These are phyloP conservation scores for Dipodomys ordii DNA, from an alignment of 2,113 vertebrate genomes.

Conservation along the genomic window DNA sequence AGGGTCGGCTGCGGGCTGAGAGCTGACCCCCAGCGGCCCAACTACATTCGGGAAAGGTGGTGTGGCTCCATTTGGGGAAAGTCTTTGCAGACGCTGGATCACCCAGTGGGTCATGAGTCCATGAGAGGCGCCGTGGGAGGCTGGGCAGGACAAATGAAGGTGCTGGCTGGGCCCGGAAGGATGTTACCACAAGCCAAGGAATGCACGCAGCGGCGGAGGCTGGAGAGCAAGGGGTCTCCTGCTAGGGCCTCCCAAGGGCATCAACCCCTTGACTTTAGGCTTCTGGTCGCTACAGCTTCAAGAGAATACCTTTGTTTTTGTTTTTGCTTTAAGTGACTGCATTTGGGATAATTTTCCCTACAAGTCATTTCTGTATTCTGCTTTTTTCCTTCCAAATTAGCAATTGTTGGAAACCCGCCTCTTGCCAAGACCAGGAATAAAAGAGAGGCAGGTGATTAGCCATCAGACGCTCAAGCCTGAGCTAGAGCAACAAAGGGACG, in stretches of 20 bases:
- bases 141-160: neutral
- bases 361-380: rapidly evolving
- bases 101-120: neutral
- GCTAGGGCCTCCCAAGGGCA: neutral
- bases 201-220: neutral
- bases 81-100: neutral
- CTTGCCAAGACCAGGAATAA: neutral
- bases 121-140: neutral
- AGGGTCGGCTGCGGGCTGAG: no score
- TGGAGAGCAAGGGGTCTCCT: neutral
- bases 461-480: neutral
- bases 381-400: neutral
- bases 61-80: neutral
- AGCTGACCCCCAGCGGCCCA: rapidly evolving
- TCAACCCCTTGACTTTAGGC: no score
- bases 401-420: neutral
- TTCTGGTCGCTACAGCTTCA: no score
- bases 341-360: no score
- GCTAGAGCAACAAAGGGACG: neutral
- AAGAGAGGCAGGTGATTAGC: neutral
- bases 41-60: neutral
- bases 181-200: no score
- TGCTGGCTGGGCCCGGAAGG: neutral
- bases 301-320: neutral
- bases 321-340: neutral